A percentile compares a stretch with the other conserved stretches of the same genome.
phyloP scores from a whole-genome alignment of 2,888 invertebrate species.

The Ornithoptera alexandrae region DNA sequence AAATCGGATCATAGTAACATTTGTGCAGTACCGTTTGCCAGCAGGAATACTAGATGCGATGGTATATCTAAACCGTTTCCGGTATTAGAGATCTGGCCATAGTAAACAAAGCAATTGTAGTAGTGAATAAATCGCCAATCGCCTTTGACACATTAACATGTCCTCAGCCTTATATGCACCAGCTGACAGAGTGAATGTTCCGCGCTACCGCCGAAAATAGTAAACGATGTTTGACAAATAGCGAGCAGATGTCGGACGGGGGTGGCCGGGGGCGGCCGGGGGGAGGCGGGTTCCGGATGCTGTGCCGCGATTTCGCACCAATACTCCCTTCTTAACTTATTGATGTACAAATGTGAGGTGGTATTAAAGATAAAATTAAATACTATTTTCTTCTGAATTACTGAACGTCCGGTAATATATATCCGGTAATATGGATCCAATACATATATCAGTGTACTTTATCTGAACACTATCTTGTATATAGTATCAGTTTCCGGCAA shows the following conservation, averaged over 20 bases:
- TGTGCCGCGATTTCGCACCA: slow-evolving; percentile 36
- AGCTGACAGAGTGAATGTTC: slow-evolving; percentile 53
- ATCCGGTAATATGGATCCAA: too few species aligned
- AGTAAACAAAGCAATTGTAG: background rate
- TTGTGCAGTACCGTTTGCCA: too few species aligned
- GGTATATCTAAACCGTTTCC: too few species aligned
- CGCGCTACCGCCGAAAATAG: slow-evolving; percentile 63
- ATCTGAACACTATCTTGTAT: too few species aligned
- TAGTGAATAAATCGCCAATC: slow-evolving; percentile 1
- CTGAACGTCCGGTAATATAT: too few species aligned
- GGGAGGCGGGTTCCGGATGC: slow-evolving; percentile 32
- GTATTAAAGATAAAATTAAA: background rate
- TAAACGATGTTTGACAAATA: slow-evolving; percentile 76
- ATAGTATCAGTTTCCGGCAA: too few species aligned
- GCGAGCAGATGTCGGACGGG: slow-evolving; percentile 64
- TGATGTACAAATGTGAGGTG: background rate
- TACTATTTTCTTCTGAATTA: too few species aligned
- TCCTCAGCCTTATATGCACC: slow-evolving; percentile 34
- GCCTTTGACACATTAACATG: slow-evolving; percentile 6
- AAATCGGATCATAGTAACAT: too few species aligned
- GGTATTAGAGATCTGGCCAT: background rate
- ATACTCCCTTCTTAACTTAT: slow-evolving; percentile 1
- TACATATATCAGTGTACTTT: too few species aligned
- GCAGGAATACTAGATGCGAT: too few species aligned
- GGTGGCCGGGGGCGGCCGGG: too few species aligned